Evolutionary conservation across 2,888 invertebrate genomes (phyloP), one percentile per base, ranked within the genome.

Genomic region (Dorcus parallelipipedus): DNA sequence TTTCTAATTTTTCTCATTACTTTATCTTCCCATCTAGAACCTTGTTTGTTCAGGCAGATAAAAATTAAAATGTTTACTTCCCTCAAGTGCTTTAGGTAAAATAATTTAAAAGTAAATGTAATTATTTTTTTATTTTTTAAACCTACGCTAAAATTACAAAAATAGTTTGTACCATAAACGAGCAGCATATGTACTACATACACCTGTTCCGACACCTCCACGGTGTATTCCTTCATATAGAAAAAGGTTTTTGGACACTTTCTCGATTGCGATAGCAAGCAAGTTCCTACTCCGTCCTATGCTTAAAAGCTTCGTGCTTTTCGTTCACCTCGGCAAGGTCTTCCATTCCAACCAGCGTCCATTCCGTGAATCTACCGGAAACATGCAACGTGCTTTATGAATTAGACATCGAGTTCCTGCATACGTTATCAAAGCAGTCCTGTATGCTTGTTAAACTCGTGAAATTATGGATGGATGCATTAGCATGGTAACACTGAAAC

Each of bases 331-430:
- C 39, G 50, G 40, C 68, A 52, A 68, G 65, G 51, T 74, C 73
- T 54, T 73, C 73, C 54, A 67, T 65, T 52, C 68, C 64, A 56
- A 75, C 72, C 64, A 75, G 62, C 49, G 76, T 75, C 75, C 76
- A 76, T 67, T 76, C 75, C 63, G 75, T 75, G 62, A 67, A 64
- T 65, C 74, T 75, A 69, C 61, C 56, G 47, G 54, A 63, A 59
- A 70, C 70, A 72, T 72, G 72, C 71, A 71, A 71, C 68, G 69
- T 67, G 68, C 66, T n/a, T 40, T 56, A 47, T 23, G 48, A 62
- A 62, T 56, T 60, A 26, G 41, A 59, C 58, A 52, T 14, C 43
- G 52, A 45, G 33, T 38, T 47, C 49, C 51, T 56, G 52, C 56
- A 52, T 26, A 17, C 23, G 9, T 45, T n/a, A 45, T 45, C 39